phyloP scores from a whole-genome alignment of 2,113 vertebrate genomes.

The Dinomys branickii region DNA sequence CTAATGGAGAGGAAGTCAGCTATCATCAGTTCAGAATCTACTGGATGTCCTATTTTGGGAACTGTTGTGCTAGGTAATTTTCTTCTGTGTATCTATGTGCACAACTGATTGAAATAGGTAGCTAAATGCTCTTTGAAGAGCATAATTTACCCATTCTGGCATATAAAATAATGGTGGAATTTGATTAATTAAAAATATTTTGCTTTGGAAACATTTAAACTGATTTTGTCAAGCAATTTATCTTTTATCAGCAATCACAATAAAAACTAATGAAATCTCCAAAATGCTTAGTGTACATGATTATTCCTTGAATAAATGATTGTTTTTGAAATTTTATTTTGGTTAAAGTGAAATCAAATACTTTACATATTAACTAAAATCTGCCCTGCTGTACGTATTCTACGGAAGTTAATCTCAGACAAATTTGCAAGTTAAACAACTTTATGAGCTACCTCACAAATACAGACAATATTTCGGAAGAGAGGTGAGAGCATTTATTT shows the following conservation, averaged over 20 bases:
- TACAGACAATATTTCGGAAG: neutral
- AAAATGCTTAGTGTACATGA: neutral
- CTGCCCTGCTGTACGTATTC: neutral
- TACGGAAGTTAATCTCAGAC: constrained; percentile 8
- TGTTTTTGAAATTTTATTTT: constrained; percentile 16
- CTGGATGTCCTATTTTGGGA: neutral
- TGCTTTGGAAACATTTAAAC: constrained; percentile 37
- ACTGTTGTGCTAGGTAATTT: constrained; percentile 43
- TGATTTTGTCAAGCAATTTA: constrained; percentile 49
- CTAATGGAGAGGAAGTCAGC: constrained; percentile 3
- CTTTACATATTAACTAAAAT: neutral
- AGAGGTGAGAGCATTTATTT: constrained; percentile 14
- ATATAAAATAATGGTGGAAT: constrained; percentile 43
- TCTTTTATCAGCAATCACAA: constrained; percentile 7
- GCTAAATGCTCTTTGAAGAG: constrained; percentile 22
- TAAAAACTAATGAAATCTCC: neutral
- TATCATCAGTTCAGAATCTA: neutral
- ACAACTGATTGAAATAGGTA: constrained; percentile 28
- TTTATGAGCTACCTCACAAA: neutral
- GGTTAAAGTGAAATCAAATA: constrained; percentile 30
- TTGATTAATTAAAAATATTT: constrained; percentile 48
- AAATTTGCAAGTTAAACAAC: constrained; percentile 30
- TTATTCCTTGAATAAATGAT: constrained; percentile 4
- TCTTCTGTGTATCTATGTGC: neutral
- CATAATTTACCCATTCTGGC: neutral